These are phyloP conservation scores for Cololabis saira DNA, from an alignment of 2,113 vertebrate species.

Conservation along the genomic window DNA sequence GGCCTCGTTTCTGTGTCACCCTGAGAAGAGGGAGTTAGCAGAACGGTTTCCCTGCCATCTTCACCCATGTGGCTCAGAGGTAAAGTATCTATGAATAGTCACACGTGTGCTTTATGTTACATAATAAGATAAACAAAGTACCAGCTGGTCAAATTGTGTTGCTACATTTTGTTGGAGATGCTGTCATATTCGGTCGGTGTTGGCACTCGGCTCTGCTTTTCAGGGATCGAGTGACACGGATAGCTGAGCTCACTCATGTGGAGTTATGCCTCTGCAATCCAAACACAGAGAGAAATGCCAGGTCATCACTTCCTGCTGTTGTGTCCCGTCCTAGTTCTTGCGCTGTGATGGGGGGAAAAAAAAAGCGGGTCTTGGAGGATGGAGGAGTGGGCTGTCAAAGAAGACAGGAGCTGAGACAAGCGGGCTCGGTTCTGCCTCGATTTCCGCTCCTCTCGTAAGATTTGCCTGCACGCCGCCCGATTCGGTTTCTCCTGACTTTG, in stretches of 20 bases:
- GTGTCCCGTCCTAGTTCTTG: slow-evolving; percentile 47
- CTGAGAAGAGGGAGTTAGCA: not conserved
- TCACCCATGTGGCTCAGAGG: not conserved
- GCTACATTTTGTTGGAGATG: slow-evolving; percentile 20
- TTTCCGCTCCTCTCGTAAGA: slow-evolving; percentile 7
- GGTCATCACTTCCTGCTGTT: slow-evolving; percentile 61
- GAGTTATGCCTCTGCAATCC: slow-evolving; percentile 51
- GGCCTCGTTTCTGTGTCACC: slow-evolving; percentile 12
- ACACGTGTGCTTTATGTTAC: not conserved
- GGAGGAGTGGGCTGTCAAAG: slow-evolving; percentile 13
- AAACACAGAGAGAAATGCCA: slow-evolving; percentile 56
- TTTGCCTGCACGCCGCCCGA: slow-evolving; percentile 3
- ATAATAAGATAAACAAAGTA: not conserved
- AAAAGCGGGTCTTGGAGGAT: slow-evolving; percentile 10
- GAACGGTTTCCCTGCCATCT: not conserved
- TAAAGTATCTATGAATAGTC: not conserved
- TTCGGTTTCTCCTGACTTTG: slow-evolving; percentile 26
- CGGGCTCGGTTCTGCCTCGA: not conserved
- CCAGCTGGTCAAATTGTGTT: slow-evolving; percentile 1
- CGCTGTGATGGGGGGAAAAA: not conserved
- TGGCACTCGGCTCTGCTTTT: slow-evolving; percentile 39
- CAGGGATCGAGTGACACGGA: slow-evolving; percentile 41
- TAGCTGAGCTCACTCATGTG: slow-evolving; percentile 45
- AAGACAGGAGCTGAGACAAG: slow-evolving; percentile 9
- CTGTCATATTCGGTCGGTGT: not conserved